Evolutionary conservation across 2,888 invertebrate genomes (phyloP), one percentile per base, ranked within the genome.

Genomic region (Ichneumon xanthorius): DNA sequence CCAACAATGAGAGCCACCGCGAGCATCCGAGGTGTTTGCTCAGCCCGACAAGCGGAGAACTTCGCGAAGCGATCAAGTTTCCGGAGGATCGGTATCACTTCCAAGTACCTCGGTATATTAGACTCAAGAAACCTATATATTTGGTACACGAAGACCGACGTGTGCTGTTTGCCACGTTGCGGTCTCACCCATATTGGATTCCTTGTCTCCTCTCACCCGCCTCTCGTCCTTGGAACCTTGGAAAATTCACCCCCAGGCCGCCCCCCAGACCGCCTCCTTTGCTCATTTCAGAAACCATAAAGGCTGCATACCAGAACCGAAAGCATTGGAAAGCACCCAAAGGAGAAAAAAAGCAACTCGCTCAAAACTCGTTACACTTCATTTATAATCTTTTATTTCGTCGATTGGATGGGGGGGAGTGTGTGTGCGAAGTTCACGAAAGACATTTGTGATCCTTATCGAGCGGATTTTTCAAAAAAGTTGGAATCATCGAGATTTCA

Each of bases 171-270:
- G 92, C 91, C 90, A 92, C 90, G 89, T 90, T 92, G 92, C 89
- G 92, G 92, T 89, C 88, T 90, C 89, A 90, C 90, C 88, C 92
- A 92, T 92, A 92, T 92, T 92, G 92, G 89, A 92, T 91, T 91
- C 90, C 88, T 86, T 81, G 76, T 33, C 86, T 86, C 83, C 76
- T 76, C 30, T 16, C 22, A 22, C 65, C 48, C 33, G 40, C 48
- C 11, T 68, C 50, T 7, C 70, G 77, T 80, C 26, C 61, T 26
- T 14, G 16, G 45, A 45, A 7, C 75, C 72, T 70, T 33, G 72
- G 50, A 73, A 82, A 85, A 85, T 82, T 85, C 79, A 82, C 76
- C 11, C 26, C 26, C 58, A 11, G 3, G 1, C 11, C 40, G 0
- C 4, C 40, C 45, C 55, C 3, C 9, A 11, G 4, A 55, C 55